Percentiles rank a stretch among this genome's conserved stretches.
Conservation (phyloP, 2,888 invertebrate species). For the Agelastica alni region DNA sequence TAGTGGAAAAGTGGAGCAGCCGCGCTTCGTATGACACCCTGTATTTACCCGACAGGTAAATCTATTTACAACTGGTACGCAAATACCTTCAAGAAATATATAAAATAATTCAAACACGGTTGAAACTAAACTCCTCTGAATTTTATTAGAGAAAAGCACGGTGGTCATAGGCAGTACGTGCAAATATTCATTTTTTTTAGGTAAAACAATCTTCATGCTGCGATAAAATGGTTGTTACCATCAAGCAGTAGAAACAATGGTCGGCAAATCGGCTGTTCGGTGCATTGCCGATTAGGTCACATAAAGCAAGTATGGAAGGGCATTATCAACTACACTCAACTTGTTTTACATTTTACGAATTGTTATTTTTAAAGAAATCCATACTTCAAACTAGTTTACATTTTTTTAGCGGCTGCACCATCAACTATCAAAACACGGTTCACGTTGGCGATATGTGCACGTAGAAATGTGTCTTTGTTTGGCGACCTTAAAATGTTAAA, state of each 20-base stretch:
- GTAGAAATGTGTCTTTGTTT: no score
- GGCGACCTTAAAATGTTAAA: no score
- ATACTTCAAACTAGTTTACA: no score
- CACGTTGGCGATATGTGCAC: no score
- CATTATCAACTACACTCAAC: conserved; percentile 1
- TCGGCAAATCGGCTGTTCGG: conserved; percentile 34
- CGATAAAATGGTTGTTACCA: conserved; percentile 27
- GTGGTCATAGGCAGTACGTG: conserved; percentile 20
- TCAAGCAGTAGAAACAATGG: conserved; percentile 33
- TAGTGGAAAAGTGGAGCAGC: no score
- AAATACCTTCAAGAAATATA: conserved; percentile 12
- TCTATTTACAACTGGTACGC: not conserved
- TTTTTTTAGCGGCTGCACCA: no score
- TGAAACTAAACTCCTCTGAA: conserved; percentile 17
- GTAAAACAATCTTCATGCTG: conserved; percentile 19
- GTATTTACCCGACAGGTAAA: no score
- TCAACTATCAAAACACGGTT: no score
- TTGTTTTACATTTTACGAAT: not conserved
- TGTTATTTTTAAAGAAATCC: not conserved
- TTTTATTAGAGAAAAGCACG: conserved; percentile 20
- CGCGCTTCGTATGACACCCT: no score
- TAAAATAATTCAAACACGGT: conserved; percentile 16
- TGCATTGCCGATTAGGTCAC: conserved; percentile 44
- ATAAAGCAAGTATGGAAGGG: conserved; percentile 28
- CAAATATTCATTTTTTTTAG: conserved; percentile 21